Conservation (phyloP, 2,888 invertebrate species). For the Hemicrepidius hirtus region DNA sequence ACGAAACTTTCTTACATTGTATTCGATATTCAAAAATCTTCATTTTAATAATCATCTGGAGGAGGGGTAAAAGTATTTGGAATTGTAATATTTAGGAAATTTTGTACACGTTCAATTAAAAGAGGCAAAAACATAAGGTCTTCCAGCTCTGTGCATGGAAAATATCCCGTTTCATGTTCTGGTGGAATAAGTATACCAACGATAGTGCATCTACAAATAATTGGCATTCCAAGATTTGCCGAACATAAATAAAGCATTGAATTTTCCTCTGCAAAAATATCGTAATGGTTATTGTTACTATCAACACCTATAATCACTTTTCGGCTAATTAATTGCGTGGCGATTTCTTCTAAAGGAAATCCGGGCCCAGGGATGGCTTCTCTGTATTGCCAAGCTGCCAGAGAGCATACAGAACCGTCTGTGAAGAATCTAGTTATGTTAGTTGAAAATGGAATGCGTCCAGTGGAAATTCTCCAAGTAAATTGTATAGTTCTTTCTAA, state of each 20-base stretch:
- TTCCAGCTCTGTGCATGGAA: background rate
- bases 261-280: background rate
- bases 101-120: background rate
- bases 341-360: background rate
- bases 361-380: conserved; percentile 1
- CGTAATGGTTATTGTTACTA: background rate
- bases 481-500: background rate
- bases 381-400: conserved; percentile 10
- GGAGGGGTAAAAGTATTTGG: too few species aligned
- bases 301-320: background rate
- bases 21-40: too few species aligned
- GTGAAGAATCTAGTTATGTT: background rate
- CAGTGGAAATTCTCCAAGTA: conserved; percentile 18
- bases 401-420: background rate
- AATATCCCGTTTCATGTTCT: background rate
- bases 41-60: too few species aligned
- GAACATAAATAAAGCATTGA: background rate
- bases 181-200: conserved; percentile 7
- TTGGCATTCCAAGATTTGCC: conserved; percentile 20
- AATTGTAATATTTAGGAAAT: background rate
- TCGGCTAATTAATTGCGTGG: background rate
- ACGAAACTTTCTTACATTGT: too few species aligned
- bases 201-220: conserved; percentile 9
- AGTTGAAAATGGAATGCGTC: background rate
- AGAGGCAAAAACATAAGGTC: background rate